Conservation (phyloP, 2,113 vertebrate genomes). For the Oncorhynchus kisutch region DNA sequence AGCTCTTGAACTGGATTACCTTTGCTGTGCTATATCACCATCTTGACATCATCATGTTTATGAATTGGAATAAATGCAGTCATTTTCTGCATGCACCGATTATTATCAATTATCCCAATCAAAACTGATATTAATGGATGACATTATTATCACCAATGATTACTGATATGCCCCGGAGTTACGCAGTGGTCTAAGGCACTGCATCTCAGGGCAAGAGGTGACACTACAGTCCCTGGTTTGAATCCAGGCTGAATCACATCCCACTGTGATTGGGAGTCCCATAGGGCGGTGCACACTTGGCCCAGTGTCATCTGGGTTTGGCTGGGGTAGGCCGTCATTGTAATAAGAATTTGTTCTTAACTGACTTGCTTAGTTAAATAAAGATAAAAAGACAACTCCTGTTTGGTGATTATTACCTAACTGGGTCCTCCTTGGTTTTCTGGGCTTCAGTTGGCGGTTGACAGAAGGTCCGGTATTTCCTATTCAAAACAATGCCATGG, state of each 20-base stretch:
- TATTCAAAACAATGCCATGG: not conserved
- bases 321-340: too few species aligned
- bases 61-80: not conserved
- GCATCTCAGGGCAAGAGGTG: too few species aligned
- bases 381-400: not conserved
- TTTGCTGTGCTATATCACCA: not conserved
- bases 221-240: too few species aligned
- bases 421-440: slow-evolving; percentile 40
- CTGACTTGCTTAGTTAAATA: too few species aligned
- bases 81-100: not conserved
- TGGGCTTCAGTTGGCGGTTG: slow-evolving; percentile 63
- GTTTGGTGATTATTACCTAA: slow-evolving; percentile 40
- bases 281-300: too few species aligned
- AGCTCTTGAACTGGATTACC: not conserved
- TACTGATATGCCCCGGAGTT: not conserved
- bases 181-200: too few species aligned
- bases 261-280: too few species aligned
- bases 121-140: not conserved
- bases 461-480: slow-evolving; percentile 46
- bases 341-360: too few species aligned
- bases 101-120: too few species aligned
- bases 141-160: not conserved
- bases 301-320: too few species aligned
- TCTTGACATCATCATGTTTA: too few species aligned
- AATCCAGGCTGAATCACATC: too few species aligned